phyloP scores from a whole-genome alignment of 2,113 vertebrate species.

The Nibea albiflora region DNA sequence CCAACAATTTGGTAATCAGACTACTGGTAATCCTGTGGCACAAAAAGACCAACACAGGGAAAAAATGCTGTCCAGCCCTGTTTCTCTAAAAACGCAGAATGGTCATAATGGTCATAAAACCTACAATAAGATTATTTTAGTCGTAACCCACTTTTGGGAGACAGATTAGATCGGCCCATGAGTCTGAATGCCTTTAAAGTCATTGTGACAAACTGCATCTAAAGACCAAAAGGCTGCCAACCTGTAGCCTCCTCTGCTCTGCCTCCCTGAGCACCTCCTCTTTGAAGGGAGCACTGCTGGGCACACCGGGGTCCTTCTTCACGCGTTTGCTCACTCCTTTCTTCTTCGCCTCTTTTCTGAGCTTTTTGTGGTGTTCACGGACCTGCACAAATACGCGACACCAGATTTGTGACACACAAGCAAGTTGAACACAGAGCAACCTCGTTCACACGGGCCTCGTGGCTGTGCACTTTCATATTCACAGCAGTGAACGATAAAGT shows the following conservation, averaged over 20 bases:
- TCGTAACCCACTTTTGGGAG: not conserved
- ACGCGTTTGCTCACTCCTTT: constrained; percentile 83
- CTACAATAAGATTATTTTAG: not conserved
- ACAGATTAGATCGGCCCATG: not conserved
- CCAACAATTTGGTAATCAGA: not conserved
- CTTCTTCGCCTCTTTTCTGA: constrained; percentile 92
- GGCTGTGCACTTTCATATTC: not conserved
- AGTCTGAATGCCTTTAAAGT: not conserved
- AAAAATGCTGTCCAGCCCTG: not conserved
- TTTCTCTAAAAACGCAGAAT: not conserved
- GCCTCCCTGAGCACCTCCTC: constrained; percentile 94
- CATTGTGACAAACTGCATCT: not conserved
- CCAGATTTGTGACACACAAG: no score
- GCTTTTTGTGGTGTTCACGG: constrained; percentile 91
- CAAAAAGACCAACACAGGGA: not conserved
- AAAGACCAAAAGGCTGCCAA: constrained; percentile 36
- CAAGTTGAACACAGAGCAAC: no score
- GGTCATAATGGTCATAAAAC: not conserved
- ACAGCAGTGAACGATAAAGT: not conserved
- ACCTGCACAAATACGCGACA: constrained; percentile 80
- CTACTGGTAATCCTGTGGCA: not conserved
- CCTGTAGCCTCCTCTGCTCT: constrained; percentile 90
- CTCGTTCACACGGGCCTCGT: not conserved
- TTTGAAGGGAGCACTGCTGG: constrained; percentile 94
- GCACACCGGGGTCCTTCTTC: constrained; percentile 91